Base-by-base conservation (phyloP, 2,888 invertebrate species). In the Acleris laterana region DNA sequence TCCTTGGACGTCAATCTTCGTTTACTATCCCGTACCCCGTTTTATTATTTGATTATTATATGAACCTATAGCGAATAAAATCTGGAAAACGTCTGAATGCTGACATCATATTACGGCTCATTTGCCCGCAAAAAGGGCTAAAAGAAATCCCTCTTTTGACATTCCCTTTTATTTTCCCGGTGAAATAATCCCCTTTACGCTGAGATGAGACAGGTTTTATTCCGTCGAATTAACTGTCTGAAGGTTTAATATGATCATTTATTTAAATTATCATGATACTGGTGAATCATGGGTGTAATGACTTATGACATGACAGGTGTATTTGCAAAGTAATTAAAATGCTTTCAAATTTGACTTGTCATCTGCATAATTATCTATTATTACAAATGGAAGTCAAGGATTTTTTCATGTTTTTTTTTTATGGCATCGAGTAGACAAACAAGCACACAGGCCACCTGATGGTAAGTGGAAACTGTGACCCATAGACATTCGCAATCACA, bases 101-200 rank as follows among this genome's bases (percentile, higher is more conserved):
- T 79, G 80, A 79, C 81, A 77, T 82, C 81, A 80, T 70, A 76
- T 83, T 80, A 81, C 80, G 77, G 81, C 79, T 85, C 88, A 88
- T 88, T 87, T 85, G 75, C 74, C 74, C 72, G 72, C 75, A 77
- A 82, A 81, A 80, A 81, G 79, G 62, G 52, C 81, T 77, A 73
- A 75, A 75, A 77, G 76, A 82, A 84, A 85, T 84, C 83, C 82
- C 81, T 81, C 79, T 59, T 63, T 80, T 79, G 81, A 79, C 81
- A 78, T 80, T 77, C 63, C 77, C 77, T 78, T 83, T 81, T 80
- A 81, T 81, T 80, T 76, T 75, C 73, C 76, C 77, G 74, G 77
- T 74, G 48, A 56, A 46, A 59, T 63, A 63, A 67, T 63, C 63
- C 67, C 53, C 53, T 63, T 55, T 59, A 53, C 44, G 53, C 60